phyloP scores from a whole-genome alignment of 2,797 vertebrate species.

The Leucoraja ocellata region DNA sequence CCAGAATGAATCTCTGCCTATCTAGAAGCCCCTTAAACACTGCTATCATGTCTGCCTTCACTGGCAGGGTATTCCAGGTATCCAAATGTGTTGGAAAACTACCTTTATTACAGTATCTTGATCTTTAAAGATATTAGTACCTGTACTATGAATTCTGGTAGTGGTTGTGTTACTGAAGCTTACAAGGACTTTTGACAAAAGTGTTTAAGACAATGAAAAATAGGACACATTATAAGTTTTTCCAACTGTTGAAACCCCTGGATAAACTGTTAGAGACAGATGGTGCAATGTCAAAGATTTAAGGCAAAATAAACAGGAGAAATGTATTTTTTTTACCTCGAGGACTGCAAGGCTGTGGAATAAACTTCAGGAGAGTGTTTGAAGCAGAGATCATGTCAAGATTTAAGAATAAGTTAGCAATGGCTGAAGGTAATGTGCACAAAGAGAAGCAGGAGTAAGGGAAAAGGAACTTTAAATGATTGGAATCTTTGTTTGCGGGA shows the following conservation, averaged over 20 bases:
- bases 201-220: neutral
- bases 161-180: neutral
- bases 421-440: neutral
- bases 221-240: neutral
- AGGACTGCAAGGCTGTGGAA: neutral
- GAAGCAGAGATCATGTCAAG: neutral
- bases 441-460: neutral
- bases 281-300: neutral
- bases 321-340: neutral
- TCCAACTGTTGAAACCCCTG: neutral
- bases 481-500: neutral
- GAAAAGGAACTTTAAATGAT: neutral
- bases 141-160: neutral
- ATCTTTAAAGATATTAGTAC: neutral
- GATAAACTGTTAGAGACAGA: neutral
- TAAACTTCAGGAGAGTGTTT: neutral
- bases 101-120: no score
- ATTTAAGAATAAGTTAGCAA: neutral
- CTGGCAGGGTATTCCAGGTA: no score
- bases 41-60: no score
- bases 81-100: no score
- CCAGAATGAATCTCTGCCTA: neutral
- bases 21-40: no score
- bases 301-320: neutral
- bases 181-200: neutral